phyloP scores from a whole-genome alignment of 2,113 vertebrate species.

The Pollachius pollachius region DNA sequence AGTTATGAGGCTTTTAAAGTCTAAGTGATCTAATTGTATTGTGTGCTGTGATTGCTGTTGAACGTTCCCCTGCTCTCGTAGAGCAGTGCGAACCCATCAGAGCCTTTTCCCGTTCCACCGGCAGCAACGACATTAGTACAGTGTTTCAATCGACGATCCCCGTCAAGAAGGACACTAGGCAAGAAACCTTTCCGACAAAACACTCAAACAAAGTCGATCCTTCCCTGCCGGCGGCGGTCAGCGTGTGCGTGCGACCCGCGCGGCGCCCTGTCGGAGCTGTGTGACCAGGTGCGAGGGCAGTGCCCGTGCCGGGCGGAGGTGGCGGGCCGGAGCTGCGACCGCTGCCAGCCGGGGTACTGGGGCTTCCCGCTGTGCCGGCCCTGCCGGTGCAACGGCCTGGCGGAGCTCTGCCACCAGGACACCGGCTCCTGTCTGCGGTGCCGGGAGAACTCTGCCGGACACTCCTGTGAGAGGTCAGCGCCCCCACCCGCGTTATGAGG shows the following conservation, averaged over 20 bases:
- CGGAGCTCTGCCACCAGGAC: constrained; percentile 74
- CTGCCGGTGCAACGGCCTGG: constrained; percentile 74
- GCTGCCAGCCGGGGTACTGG: constrained; percentile 74
- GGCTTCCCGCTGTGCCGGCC: constrained; percentile 80
- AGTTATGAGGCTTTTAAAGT: too few species aligned
- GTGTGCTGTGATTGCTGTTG: too few species aligned
- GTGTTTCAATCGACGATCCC: too few species aligned
- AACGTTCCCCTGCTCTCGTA: too few species aligned
- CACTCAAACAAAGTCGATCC: too few species aligned
- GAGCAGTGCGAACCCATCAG: too few species aligned
- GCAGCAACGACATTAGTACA: too few species aligned
- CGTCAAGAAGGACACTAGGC: too few species aligned
- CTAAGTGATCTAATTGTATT: too few species aligned
- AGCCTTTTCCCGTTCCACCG: too few species aligned
- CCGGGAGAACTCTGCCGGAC: constrained; percentile 67
- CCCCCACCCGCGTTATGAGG: neutral
- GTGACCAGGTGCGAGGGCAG: constrained; percentile 81
- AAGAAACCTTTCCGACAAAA: too few species aligned
- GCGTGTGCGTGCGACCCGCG: constrained; percentile 79
- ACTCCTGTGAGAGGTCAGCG: constrained; percentile 75
- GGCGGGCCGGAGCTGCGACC: constrained; percentile 73
- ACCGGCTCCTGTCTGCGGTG: constrained; percentile 77
- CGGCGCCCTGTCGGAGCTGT: constrained; percentile 72
- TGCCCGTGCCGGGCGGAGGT: constrained; percentile 75
- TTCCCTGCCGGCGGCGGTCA: constrained; percentile 36